Base-by-base conservation (phyloP, 2,888 invertebrate genomes). In the Erynnis tages region DNA sequence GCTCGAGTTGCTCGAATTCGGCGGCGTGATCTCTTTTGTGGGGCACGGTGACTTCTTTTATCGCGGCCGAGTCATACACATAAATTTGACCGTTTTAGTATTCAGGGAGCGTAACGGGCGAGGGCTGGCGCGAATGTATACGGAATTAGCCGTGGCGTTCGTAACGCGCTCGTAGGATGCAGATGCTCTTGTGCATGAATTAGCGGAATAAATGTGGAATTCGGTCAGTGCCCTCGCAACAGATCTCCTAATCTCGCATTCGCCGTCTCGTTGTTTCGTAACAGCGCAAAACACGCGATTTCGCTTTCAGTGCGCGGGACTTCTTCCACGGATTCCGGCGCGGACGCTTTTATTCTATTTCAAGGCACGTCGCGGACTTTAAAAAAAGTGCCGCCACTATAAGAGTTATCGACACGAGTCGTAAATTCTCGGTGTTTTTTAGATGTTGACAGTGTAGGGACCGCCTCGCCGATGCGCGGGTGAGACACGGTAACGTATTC, bases 201-300 rank as follows among this genome's bases (percentile, higher is more conserved):
- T 84, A 82, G 81, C 80, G 76, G 81, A 81, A 76, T 84, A 82
- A 82, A 84, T 82, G 78, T 83, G 84, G 83, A 86, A 82, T 79
- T 85, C 84, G 88, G 88, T 85, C 88, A 84, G 73, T 81, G 87
- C 82, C 82, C 85, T 71, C 83, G 72, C 74, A 63, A 57, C 73
- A 76, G 75, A 81, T 82, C 79, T 79, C 77, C 81, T 83, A 83
- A 85, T 84, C 80, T 81, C 75, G 73, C 69, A 73, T 71, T 71
- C 71, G 75, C 74, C 54, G 59, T 58, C 54, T 54, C 57, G 57
- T 58, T 54, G 74, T 86, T 85, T 84, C 83, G 83, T 82, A 86
- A 87, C 67, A 65, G 67, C 41, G 49, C 49, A 41, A 49, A 41
- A 41, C 34, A 41, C 17, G 73, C 76, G 76, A 75, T 84, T 83